Conservation (phyloP, 2,888 invertebrate species). For the Melolontha melolontha region DNA sequence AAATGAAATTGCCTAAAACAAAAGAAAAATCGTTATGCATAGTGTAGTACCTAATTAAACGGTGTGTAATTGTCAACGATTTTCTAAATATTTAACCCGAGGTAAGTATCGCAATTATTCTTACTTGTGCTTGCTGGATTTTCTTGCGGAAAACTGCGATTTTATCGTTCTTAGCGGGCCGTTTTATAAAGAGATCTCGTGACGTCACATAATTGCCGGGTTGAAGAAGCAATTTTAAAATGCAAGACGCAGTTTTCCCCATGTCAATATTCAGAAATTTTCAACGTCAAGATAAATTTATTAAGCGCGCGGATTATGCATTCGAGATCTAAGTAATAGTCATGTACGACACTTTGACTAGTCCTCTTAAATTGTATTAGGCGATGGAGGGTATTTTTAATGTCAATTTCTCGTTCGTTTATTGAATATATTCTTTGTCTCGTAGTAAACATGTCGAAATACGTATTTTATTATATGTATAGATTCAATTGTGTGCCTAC, state of each 20-base stretch:
- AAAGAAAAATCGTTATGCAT: not conserved
- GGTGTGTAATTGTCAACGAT: not conserved
- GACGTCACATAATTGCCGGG: slow-evolving; percentile 30
- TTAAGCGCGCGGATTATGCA: slow-evolving; percentile 5
- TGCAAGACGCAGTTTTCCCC: slow-evolving; percentile 36
- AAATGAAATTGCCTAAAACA: slow-evolving; percentile 1
- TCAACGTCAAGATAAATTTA: slow-evolving; percentile 31
- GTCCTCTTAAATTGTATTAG: too few relatives aligned
- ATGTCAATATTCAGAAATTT: slow-evolving; percentile 37
- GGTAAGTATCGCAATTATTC: slow-evolving; percentile 24
- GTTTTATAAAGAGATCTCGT: slow-evolving; percentile 28
- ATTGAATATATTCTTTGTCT: not conserved
- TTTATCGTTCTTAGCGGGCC: not conserved
- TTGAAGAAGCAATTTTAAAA: slow-evolving; percentile 36
- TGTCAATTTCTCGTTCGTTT: not conserved
- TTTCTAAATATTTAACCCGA: not conserved
- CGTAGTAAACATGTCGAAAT: too few relatives aligned
- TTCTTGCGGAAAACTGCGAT: slow-evolving; percentile 36
- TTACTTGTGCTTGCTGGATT: slow-evolving; percentile 23
- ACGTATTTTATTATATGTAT: too few relatives aligned
- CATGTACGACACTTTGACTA: not conserved
- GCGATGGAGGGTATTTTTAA: too few relatives aligned
- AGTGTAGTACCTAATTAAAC: not conserved
- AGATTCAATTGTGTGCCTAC: too few relatives aligned
- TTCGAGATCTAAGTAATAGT: not conserved